A percentile compares a stretch with the other conserved stretches of the same genome.
These are phyloP conservation scores for Sthenelais limicola DNA, from an alignment of 2,888 invertebrate species.

Conservation along the genomic window DNA sequence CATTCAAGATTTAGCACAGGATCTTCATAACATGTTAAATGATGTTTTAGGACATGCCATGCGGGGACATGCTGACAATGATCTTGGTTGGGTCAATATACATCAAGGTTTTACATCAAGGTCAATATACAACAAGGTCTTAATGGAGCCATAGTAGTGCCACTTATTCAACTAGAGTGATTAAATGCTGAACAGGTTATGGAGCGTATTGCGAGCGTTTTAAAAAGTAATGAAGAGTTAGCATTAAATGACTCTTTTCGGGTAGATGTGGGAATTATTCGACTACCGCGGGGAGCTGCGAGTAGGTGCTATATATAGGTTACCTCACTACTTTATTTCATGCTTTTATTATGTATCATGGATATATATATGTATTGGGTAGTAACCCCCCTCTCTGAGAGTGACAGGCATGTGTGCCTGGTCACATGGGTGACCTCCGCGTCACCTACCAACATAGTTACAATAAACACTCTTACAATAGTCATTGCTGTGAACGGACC, in stretches of 20 bases:
- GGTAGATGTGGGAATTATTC: not conserved
- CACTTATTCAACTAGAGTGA: not conserved
- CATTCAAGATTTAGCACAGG: not conserved
- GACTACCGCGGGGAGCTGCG: not conserved
- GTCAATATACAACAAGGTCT: too few relatives aligned
- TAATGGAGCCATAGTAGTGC: not conserved
- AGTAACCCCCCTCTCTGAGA: too few relatives aligned
- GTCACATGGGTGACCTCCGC: too few relatives aligned
- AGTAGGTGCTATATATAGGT: too few relatives aligned
- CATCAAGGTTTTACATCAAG: too few relatives aligned
- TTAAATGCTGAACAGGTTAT: not conserved
- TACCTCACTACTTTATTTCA: too few relatives aligned
- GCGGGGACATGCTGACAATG: not conserved
- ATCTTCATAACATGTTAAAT: not conserved
- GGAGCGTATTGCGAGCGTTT: not conserved
- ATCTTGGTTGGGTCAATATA: not conserved
- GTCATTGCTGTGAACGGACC: too few relatives aligned
- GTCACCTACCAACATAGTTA: too few relatives aligned
- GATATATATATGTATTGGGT: too few relatives aligned
- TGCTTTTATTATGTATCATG: too few relatives aligned
- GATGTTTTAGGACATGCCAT: not conserved
- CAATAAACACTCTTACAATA: too few relatives aligned
- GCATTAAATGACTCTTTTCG: not conserved
- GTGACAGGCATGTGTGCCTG: too few relatives aligned
- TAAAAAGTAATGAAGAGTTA: slow-evolving; percentile 10